These are phyloP conservation scores for Willowsia nigromaculata DNA, from an alignment of 2,888 invertebrate species.

Conservation along the genomic window DNA sequence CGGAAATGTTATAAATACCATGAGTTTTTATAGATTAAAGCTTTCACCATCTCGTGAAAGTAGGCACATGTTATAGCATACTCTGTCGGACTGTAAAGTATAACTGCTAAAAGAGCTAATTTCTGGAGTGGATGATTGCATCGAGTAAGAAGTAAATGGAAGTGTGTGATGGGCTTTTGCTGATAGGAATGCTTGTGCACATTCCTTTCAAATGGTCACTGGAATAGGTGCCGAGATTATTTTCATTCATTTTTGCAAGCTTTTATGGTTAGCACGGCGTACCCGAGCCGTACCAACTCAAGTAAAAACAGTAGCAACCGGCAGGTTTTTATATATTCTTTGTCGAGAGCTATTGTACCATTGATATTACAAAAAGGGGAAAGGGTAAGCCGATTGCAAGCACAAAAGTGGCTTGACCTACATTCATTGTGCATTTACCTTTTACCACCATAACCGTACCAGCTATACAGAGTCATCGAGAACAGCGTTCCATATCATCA, in stretches of 20 bases:
- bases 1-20: background rate
- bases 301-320: background rate
- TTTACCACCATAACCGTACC: slow-evolving; percentile 53
- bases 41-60: background rate
- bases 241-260: slow-evolving; percentile 37
- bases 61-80: background rate
- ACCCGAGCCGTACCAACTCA: background rate
- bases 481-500: slow-evolving; percentile 61
- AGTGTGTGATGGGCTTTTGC: slow-evolving; percentile 22
- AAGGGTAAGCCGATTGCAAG: slow-evolving; percentile 53
- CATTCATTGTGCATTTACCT: slow-evolving; percentile 63
- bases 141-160: background rate
- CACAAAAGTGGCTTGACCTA: slow-evolving; percentile 64
- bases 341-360: background rate
- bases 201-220: slow-evolving; percentile 56
- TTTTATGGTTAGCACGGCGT: background rate
- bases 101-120: slow-evolving; percentile 53
- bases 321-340: background rate
- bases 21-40: background rate
- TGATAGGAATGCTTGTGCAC: slow-evolving; percentile 36
- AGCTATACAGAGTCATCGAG: slow-evolving; percentile 44
- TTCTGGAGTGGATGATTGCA: slow-evolving; percentile 55
- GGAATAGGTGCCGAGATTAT: slow-evolving; percentile 50
- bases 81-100: slow-evolving; percentile 6
- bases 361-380: slow-evolving; percentile 30